phyloP scores from a whole-genome alignment of 2,888 invertebrate species.

The Lochmaea crataegi region DNA sequence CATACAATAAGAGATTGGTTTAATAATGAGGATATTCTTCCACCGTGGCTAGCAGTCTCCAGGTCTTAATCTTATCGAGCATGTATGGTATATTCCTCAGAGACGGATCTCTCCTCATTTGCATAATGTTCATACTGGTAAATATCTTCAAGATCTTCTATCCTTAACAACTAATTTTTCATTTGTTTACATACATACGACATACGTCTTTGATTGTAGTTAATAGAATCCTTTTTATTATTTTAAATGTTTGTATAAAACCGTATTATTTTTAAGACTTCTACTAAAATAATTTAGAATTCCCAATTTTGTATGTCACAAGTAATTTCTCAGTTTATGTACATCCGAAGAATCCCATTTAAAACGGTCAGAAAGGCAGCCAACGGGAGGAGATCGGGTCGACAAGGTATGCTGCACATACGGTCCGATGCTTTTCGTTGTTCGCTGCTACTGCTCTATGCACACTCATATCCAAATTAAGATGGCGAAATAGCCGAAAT shows the following conservation, averaged over 20 bases:
- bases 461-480: conserved; percentile 28
- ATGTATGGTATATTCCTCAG: too few relatives aligned
- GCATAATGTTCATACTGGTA: too few relatives aligned
- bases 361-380: not conserved
- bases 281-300: not conserved
- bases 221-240: not conserved
- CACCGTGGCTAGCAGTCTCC: too few relatives aligned
- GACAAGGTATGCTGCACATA: conserved; percentile 23
- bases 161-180: too few relatives aligned
- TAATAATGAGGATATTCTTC: too few relatives aligned
- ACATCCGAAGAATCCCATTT: conserved; percentile 29
- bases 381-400: conserved; percentile 1
- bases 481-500: conserved; percentile 17
- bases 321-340: conserved; percentile 25
- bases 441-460: conserved; percentile 9
- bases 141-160: too few relatives aligned
- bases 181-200: too few relatives aligned
- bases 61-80: too few relatives aligned
- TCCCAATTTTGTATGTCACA: conserved; percentile 4
- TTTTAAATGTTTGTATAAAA: not conserved
- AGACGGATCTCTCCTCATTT: too few relatives aligned
- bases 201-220: too few relatives aligned
- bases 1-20: too few relatives aligned
- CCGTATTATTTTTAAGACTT: not conserved
- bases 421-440: conserved; percentile 14